A percentile compares a stretch with the other conserved stretches of the same genome.
Conservation (phyloP, 2,113 vertebrate species). For the Callithrix jacchus region DNA sequence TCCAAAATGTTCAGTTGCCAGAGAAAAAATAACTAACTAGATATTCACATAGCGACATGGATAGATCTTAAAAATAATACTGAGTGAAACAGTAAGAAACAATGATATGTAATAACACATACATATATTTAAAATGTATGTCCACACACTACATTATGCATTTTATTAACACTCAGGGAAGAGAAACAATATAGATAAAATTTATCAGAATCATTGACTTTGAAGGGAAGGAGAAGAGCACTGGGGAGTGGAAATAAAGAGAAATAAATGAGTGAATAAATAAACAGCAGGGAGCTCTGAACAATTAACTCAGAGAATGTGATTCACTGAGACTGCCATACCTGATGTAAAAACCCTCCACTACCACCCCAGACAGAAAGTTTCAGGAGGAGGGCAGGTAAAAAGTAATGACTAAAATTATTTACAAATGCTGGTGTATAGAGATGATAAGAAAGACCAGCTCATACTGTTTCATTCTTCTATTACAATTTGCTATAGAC, state of each 20-base stretch:
- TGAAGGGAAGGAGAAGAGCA: neutral
- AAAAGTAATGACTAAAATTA: neutral
- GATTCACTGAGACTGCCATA: neutral
- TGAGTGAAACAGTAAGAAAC: neutral
- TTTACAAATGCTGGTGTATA: neutral
- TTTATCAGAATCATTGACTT: neutral
- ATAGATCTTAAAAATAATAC: neutral
- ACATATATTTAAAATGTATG: neutral
- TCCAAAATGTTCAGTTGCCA: neutral
- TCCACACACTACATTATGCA: neutral
- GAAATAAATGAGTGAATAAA: neutral
- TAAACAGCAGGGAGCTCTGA: neutral
- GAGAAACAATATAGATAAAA: neutral
- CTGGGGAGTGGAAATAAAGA: neutral
- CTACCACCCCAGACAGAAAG: neutral
- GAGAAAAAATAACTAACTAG: neutral
- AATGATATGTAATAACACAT: neutral
- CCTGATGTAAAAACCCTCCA: neutral
- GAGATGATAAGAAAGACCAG: neutral
- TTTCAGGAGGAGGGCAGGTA: rapidly evolving
- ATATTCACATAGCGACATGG: neutral
- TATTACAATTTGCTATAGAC: neutral
- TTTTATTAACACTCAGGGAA: neutral
- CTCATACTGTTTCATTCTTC: neutral
- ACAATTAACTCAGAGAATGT: neutral